These are phyloP conservation scores for Amblyopsis hoosieri DNA, from an alignment of 2,797 vertebrate species.

Conservation along the genomic window DNA sequence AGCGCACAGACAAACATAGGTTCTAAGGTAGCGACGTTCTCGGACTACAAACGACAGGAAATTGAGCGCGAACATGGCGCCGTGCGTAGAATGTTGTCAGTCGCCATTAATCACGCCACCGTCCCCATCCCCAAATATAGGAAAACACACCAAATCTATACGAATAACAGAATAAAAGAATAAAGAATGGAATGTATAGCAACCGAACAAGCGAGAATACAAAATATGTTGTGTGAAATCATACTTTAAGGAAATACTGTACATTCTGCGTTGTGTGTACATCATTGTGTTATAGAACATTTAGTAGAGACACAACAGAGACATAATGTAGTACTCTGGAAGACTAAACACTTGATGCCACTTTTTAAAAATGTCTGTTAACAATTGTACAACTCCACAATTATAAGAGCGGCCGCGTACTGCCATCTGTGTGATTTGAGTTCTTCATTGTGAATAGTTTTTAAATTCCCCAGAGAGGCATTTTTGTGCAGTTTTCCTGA, in stretches of 20 bases:
- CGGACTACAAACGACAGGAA: background rate
- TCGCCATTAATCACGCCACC: background rate
- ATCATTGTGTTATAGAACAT: no score
- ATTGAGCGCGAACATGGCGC: constrained; percentile 1
- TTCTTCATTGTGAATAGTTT: background rate
- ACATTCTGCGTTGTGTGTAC: no score
- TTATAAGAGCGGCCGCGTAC: no score
- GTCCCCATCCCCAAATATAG: background rate
- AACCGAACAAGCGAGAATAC: background rate
- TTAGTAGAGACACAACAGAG: no score
- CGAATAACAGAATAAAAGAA: background rate
- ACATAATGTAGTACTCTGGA: no score
- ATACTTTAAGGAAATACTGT: no score
- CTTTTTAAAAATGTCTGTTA: no score
- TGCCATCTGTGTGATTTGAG: background rate
- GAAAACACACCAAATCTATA: background rate
- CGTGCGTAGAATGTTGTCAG: background rate
- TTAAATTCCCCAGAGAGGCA: background rate
- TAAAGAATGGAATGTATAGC: background rate
- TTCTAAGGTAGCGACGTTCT: background rate
- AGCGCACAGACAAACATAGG: background rate
- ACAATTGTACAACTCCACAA: no score
- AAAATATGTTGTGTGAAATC: no score
- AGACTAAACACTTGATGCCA: no score
- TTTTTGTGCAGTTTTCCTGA: no score